phyloP scores from a whole-genome alignment of 2,888 invertebrate genomes.

The Exocentrus adspersus region DNA sequence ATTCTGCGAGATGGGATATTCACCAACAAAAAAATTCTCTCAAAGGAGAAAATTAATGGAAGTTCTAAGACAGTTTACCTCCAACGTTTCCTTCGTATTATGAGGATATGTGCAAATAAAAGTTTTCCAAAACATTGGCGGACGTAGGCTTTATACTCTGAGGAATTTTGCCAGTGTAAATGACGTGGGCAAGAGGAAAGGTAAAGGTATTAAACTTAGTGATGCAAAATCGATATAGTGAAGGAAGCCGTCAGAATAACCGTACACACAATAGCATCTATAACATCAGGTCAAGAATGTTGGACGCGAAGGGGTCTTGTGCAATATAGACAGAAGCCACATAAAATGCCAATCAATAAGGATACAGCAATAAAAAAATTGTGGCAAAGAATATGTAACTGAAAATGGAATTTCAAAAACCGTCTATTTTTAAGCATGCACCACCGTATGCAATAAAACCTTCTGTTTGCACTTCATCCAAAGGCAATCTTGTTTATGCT shows the following conservation, averaged over 20 bases:
- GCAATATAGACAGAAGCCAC: not conserved
- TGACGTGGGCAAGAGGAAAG: not conserved
- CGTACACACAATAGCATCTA: not conserved
- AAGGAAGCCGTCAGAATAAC: not conserved
- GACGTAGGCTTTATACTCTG: not conserved
- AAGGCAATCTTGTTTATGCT: constrained; percentile 5
- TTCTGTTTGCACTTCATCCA: not conserved
- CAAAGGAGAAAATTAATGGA: not conserved
- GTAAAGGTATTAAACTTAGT: not conserved
- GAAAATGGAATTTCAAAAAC: too few species aligned
- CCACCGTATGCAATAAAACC: too few species aligned
- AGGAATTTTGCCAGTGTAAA: not conserved
- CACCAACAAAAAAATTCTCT: too few species aligned
- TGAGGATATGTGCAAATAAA: not conserved
- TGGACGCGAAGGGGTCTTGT: not conserved
- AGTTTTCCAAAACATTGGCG: not conserved
- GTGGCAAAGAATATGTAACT: too few species aligned
- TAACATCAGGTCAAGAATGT: constrained; percentile 1
- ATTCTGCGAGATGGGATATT: too few species aligned
- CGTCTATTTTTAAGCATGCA: too few species aligned
- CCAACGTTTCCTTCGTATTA: not conserved
- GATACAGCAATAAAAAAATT: too few species aligned
- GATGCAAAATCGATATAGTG: constrained; percentile 3
- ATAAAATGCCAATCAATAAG: not conserved
- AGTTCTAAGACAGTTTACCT: not conserved